Conservation (phyloP, 2,113 vertebrate genomes). For the Ammospiza caudacuta region DNA sequence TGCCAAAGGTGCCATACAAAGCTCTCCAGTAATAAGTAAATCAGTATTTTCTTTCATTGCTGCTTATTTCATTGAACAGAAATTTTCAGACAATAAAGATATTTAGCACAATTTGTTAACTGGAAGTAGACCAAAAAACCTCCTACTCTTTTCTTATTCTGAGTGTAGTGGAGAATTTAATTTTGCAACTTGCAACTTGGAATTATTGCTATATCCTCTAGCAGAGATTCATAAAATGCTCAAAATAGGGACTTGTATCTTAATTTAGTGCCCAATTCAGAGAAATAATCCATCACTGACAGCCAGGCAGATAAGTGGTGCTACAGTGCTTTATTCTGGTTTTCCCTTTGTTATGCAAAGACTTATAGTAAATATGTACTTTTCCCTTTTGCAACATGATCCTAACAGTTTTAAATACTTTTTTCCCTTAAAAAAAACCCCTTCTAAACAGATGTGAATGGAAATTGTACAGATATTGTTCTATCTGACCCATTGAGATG, state of each 20-base stretch:
- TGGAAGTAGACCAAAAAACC: not conserved
- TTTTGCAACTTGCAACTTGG: not conserved
- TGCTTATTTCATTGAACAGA: not conserved
- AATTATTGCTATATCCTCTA: not conserved
- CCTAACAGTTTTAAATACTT: not conserved
- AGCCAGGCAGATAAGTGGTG: not conserved
- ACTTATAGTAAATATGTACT: not conserved
- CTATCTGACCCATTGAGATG: not conserved
- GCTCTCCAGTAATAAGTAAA: not conserved
- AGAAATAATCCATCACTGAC: not conserved
- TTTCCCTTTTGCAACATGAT: not conserved
- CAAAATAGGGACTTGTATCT: not conserved
- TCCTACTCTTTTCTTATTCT: not conserved
- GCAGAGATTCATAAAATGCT: not conserved
- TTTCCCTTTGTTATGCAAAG: not conserved
- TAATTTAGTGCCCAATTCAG: not conserved
- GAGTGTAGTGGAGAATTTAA: not conserved
- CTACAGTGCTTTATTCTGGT: not conserved
- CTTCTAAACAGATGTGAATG: not conserved
- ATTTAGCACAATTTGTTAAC: not conserved
- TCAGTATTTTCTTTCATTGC: not conserved
- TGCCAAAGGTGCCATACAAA: not conserved
- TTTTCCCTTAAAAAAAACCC: rapidly evolving
- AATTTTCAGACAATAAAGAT: not conserved
- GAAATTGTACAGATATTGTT: not conserved